A percentile compares a stretch with the other conserved stretches of the same genome.
phyloP scores from a whole-genome alignment of 2,797 vertebrate genomes.

The Hephaestus fuliginosus region DNA sequence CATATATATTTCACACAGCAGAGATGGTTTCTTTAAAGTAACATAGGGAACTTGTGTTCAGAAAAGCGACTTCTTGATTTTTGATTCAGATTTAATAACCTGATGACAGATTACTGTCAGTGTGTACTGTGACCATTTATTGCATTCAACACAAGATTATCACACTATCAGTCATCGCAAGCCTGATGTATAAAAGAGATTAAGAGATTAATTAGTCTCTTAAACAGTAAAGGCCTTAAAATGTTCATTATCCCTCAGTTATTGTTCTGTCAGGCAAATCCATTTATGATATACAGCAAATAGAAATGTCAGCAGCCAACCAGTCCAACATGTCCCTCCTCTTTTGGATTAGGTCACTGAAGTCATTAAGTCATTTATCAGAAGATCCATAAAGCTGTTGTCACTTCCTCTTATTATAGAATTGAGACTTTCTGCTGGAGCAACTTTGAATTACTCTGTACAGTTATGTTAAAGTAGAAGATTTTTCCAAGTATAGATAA shows the following conservation, averaged over 20 bases:
- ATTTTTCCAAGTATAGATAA: background rate
- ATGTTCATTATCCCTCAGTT: background rate
- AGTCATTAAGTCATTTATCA: background rate
- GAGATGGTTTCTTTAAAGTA: background rate
- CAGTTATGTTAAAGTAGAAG: background rate
- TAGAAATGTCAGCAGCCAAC: background rate
- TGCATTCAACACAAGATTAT: background rate
- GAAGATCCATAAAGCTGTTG: conserved; percentile 2
- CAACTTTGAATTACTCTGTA: background rate
- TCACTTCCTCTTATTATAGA: background rate
- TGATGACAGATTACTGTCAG: background rate
- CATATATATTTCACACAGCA: background rate
- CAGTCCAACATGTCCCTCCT: background rate
- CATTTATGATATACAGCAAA: background rate
- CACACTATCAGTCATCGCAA: background rate
- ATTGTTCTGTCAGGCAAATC: background rate
- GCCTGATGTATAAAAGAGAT: background rate
- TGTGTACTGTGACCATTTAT: background rate
- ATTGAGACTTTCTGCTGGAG: background rate
- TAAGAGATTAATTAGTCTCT: background rate
- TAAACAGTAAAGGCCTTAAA: background rate
- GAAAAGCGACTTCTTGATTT: background rate
- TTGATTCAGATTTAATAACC: background rate
- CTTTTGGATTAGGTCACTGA: background rate
- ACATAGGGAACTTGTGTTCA: background rate